Evolutionary conservation across 2,888 invertebrate genomes (phyloP), one percentile per base, ranked within the genome.

Genomic region (Metellina segmentata): DNA sequence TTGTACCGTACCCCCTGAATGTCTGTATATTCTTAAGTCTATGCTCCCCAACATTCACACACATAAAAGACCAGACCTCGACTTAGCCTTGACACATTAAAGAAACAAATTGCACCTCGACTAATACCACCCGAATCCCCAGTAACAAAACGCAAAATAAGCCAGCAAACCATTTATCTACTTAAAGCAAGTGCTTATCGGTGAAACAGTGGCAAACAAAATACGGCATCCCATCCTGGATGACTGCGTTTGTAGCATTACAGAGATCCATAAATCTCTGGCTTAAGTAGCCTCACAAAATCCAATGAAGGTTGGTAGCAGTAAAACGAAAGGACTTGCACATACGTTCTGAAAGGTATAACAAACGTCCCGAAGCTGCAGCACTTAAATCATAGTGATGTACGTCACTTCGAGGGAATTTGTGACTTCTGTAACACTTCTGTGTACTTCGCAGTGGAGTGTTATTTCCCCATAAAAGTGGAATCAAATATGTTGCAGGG

Each of bases 361-460:
- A 48, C 48, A 48, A 48, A 49, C 48, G 16, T 75, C 4, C 75
- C 16, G 75, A 16, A 19, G 69, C 20, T 20, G 20, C 16, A 49
- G 48, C 19, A 19, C 71, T 49, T 82, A 82, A 82, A 82, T 82
- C 82, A 82, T 82, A 52, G 83, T 83, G 83, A 83, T 52, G 72
- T 71, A 83, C 70, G 49, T n/a, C 70, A 19, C 0, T 16, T 81
- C 69, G n/a, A 71, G 61, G 20, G 51, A 83, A 74, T 83, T 83
- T 72, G 19, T 34, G 53, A n/a, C 61, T 53, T 19, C 83, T 34
- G 34, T 34, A 34, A 34, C 34, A 34, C 34, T 0, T n/a, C 8
- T n/a, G 72, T 19, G 51, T 51, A 61, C 53, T 34, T 48, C 19
- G 81, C 1, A 11, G 81, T n/a, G 6, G 70, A 71, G 70, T 70